phyloP scores from a whole-genome alignment of 2,888 invertebrate species.

The Diarsia brunnea region DNA sequence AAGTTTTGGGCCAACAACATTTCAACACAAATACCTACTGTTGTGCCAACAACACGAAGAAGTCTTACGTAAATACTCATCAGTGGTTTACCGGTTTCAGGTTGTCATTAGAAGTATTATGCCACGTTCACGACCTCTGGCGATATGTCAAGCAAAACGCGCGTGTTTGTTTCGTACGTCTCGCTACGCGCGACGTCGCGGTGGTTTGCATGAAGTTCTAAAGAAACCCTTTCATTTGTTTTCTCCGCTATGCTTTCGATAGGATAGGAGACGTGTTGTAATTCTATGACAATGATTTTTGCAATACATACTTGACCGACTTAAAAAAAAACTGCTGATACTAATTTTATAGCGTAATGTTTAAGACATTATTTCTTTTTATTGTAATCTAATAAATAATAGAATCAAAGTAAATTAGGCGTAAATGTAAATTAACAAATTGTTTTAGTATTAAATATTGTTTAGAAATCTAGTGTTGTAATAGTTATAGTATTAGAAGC shows the following conservation, averaged over 20 bases:
- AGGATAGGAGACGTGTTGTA: neutral
- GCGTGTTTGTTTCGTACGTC: neutral
- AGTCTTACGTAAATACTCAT: neutral
- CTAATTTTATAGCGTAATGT: too few species aligned
- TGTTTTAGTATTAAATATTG: too few species aligned
- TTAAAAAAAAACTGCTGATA: too few species aligned
- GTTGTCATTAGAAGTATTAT: constrained; percentile 37
- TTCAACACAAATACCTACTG: neutral
- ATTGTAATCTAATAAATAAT: too few species aligned
- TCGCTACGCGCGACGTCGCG: neutral
- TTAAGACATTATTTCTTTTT: too few species aligned
- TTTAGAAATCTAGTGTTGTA: too few species aligned
- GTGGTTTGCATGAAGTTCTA: neutral
- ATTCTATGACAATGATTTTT: too few species aligned
- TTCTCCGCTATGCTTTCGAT: neutral
- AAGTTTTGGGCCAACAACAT: neutral
- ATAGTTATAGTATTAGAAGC: too few species aligned
- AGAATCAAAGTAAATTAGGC: too few species aligned
- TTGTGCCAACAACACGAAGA: neutral
- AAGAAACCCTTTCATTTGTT: neutral
- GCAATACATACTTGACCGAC: too few species aligned
- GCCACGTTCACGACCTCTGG: neutral
- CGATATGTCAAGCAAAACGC: neutral
- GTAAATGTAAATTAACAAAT: too few species aligned
- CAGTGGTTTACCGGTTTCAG: neutral